Evolutionary conservation across 2,888 invertebrate species (phyloP).

Genomic region (Ennomos quercinarius): DNA sequence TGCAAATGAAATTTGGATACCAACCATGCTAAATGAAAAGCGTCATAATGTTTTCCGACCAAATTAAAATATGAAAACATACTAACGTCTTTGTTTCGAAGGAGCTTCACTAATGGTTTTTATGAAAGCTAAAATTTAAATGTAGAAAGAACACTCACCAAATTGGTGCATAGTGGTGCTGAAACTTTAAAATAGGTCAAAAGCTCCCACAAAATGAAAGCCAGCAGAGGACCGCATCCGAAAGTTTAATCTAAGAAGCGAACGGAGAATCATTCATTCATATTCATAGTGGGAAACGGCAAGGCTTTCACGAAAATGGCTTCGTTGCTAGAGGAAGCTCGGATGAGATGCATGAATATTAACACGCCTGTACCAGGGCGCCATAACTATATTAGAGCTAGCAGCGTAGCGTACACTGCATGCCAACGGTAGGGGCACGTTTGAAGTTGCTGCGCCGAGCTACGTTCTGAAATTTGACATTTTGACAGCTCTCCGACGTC

Average conservation of each 20-base stretch:
- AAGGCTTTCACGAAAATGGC: constrained; percentile 83
- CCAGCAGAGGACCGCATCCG: constrained; percentile 52
- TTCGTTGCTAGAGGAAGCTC: constrained; percentile 70
- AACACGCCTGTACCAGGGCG: constrained; percentile 75
- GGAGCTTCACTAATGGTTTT: too few relatives aligned
- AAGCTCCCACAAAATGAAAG: constrained; percentile 35
- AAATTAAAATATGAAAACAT: not conserved
- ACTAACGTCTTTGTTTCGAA: too few relatives aligned
- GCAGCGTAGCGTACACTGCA: constrained; percentile 64
- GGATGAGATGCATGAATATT: constrained; percentile 85
- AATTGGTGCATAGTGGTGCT: constrained; percentile 28
- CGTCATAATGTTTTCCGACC: constrained; percentile 4
- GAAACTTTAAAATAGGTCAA: constrained; percentile 36
- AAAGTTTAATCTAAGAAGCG: constrained; percentile 79
- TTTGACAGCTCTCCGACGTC: constrained; percentile 85
- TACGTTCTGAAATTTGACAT: constrained; percentile 85
- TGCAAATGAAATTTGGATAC: constrained; percentile 55
- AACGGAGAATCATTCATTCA: constrained; percentile 78
- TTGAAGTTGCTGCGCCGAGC: constrained; percentile 82
- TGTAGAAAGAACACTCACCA: constrained; percentile 1
- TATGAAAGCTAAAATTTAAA: too few relatives aligned
- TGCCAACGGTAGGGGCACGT: constrained; percentile 81
- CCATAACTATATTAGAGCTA: constrained; percentile 81
- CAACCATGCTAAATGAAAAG: constrained; percentile 23
- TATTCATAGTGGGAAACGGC: constrained; percentile 78